These are phyloP conservation scores for Coelogynopora nodosa DNA, from an alignment of 2,888 invertebrate genomes.

Conservation along the genomic window DNA sequence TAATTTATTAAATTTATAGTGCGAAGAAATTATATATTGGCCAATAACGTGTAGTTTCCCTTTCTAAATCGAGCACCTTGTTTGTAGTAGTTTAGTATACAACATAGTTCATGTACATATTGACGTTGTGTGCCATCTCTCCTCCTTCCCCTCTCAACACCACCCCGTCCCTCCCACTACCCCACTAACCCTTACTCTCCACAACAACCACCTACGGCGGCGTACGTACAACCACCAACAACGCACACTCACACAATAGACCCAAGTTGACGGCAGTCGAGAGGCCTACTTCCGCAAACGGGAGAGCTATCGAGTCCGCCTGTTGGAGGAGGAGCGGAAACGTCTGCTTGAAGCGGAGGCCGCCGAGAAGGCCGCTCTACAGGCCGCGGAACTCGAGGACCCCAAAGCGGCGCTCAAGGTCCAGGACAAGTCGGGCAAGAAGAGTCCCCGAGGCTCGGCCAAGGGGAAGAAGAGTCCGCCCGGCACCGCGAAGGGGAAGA, in stretches of 20 bases:
- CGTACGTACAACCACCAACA: neutral
- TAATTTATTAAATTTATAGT: no score
- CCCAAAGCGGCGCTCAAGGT: no score
- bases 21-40: no score
- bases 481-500: neutral
- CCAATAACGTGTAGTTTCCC: no score
- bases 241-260: neutral
- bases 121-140: no score
- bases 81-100: no score
- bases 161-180: neutral
- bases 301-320: neutral
- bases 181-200: neutral
- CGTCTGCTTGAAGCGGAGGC: neutral
- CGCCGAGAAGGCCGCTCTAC: neutral
- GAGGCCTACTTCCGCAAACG: conserved; percentile 35
- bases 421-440: no score
- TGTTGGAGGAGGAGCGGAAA: neutral
- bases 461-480: neutral
- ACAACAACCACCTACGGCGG: neutral
- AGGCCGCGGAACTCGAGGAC: neutral
- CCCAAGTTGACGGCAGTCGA: neutral
- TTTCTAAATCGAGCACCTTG: no score
- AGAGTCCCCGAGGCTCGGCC: neutral
- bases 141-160: neutral
- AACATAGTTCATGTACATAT: no score